phyloP scores from a whole-genome alignment of 2,888 invertebrate species.

The Clitarchus hookeri region DNA sequence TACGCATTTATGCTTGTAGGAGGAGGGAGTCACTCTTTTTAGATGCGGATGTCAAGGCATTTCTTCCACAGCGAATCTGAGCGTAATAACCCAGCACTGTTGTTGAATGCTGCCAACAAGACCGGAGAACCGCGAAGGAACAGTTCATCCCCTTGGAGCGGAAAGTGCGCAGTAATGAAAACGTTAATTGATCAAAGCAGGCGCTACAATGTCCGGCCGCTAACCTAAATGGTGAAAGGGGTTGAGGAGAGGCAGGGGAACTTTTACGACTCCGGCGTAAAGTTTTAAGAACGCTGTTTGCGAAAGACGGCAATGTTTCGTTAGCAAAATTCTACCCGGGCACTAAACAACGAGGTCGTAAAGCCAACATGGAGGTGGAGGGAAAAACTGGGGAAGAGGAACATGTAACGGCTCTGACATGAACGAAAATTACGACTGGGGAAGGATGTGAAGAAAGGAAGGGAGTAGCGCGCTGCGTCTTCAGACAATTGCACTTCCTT shows the following conservation, averaged over 20 bases:
- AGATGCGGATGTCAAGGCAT: too few relatives aligned
- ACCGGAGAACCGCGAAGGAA: background rate
- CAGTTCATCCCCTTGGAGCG: background rate
- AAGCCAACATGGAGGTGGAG: background rate
- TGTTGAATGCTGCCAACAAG: background rate
- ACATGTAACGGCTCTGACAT: background rate
- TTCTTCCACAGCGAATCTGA: background rate
- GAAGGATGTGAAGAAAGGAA: background rate
- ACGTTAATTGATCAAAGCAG: slow-evolving; percentile 3
- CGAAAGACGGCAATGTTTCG: background rate
- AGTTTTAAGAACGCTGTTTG: background rate
- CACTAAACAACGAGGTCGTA: background rate
- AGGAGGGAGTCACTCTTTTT: too few relatives aligned
- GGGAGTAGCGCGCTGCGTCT: background rate
- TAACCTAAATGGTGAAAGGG: background rate
- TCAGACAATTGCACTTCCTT: background rate
- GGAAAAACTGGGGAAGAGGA: too few relatives aligned
- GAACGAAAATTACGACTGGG: background rate
- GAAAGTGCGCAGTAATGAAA: background rate
- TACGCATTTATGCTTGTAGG: too few relatives aligned
- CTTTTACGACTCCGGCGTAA: slow-evolving; percentile 11
- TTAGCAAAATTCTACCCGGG: background rate
- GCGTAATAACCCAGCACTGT: background rate
- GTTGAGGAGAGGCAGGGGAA: background rate
- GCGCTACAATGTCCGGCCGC: background rate